A percentile compares a stretch with the other conserved stretches of the same genome.
Conservation (phyloP, 2,888 invertebrate species). For the Esperia sulphurella region DNA sequence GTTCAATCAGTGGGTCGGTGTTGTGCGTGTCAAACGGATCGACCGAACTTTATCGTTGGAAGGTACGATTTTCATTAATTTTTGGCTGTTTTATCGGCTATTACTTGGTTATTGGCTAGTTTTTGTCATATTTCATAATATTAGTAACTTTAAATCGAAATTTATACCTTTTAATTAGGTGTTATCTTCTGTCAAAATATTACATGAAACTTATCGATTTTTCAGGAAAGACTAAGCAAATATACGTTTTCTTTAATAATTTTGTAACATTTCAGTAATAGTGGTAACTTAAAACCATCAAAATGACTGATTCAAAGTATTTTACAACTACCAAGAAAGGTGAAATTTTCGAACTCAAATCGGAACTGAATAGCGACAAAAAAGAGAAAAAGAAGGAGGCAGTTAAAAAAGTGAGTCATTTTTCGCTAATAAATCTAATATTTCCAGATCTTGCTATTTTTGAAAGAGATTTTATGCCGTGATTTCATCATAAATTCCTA, state of each 20-base stretch:
- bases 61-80: too few relatives aligned
- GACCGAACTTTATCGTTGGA: too few relatives aligned
- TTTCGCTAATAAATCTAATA: neutral
- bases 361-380: conserved; percentile 99
- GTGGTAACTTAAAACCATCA: conserved; percentile 18
- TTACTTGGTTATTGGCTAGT: too few relatives aligned
- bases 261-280: conserved; percentile 6
- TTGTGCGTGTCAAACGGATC: too few relatives aligned
- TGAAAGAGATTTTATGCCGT: too few relatives aligned
- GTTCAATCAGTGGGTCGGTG: too few relatives aligned
- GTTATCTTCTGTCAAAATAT: neutral
- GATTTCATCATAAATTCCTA: too few relatives aligned
- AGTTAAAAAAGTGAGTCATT: conserved; percentile 93
- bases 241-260: conserved; percentile 14
- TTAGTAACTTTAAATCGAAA: too few relatives aligned
- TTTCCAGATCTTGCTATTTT: too few relatives aligned
- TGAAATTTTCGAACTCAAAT: conserved; percentile 99
- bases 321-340: conserved; percentile 99
- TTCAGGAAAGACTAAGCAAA: conserved; percentile 28
- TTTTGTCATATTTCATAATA: too few relatives aligned
- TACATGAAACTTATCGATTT: conserved; percentile 40
- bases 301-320: conserved; percentile 99
- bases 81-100: too few relatives aligned
- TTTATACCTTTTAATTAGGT: too few relatives aligned
- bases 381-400: conserved; percentile 99